Percentiles rank a stretch among this genome's conserved stretches.
These are phyloP conservation scores for Osmerus mordax DNA, from an alignment of 2,113 vertebrate species.

Conservation along the genomic window DNA sequence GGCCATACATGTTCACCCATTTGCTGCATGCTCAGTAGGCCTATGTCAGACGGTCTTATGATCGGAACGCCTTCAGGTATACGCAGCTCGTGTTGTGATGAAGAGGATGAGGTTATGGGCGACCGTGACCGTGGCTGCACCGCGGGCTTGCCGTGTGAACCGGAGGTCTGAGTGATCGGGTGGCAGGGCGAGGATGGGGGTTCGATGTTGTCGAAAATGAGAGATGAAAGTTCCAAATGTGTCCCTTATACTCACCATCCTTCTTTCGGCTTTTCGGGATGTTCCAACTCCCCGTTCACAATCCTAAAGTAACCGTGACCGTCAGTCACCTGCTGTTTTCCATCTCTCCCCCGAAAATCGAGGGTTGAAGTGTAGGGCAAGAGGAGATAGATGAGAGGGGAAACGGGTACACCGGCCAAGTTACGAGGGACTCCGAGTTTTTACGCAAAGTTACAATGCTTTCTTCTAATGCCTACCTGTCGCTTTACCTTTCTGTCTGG, in stretches of 20 bases:
- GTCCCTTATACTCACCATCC: constrained; percentile 58
- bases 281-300: constrained; percentile 30
- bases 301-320: constrained; percentile 29
- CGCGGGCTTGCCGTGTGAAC: neutral
- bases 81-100: constrained; percentile 32
- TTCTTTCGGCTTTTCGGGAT: constrained; percentile 32
- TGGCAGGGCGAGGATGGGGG: constrained; percentile 8
- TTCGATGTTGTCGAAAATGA: neutral
- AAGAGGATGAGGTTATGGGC: neutral
- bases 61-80: neutral
- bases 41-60: neutral
- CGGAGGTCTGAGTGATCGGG: neutral
- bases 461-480: neutral
- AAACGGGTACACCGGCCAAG: constrained; percentile 25
- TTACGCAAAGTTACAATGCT: constrained; percentile 45
- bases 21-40: too few relatives aligned
- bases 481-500: neutral
- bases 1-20: too few relatives aligned
- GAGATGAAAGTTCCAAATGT: neutral
- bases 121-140: neutral
- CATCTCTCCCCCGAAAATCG: constrained; percentile 46
- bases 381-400: neutral
- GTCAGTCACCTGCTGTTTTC: constrained; percentile 63
- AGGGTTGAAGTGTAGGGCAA: neutral
- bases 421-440: neutral